These are phyloP conservation scores for Alethe castanea DNA, from an alignment of 2,113 vertebrate species.

Conservation along the genomic window DNA sequence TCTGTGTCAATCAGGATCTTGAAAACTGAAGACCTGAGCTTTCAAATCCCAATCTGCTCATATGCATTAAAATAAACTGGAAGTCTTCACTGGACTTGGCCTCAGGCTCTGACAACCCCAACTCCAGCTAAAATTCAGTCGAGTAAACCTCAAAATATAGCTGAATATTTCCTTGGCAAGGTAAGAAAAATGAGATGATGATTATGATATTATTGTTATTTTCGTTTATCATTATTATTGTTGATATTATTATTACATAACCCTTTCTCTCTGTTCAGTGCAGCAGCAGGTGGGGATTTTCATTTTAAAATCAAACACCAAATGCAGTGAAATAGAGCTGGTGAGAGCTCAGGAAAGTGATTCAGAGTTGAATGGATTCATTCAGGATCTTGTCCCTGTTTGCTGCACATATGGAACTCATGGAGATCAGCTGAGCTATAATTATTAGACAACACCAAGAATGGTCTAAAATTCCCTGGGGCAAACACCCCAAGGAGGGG, in stretches of 20 bases:
- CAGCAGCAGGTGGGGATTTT: not conserved
- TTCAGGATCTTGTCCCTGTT: not conserved
- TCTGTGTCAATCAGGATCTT: constrained; percentile 18
- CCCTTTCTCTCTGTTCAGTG: not conserved
- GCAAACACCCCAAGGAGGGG: not conserved
- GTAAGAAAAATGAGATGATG: not conserved
- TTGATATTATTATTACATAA: not conserved
- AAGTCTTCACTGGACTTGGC: not conserved
- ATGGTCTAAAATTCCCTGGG: not conserved
- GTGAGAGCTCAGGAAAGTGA: not conserved
- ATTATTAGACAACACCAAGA: not conserved
- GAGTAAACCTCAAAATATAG: not conserved
- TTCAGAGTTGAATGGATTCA: not conserved
- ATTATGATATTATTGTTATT: not conserved
- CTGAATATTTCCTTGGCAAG: not conserved
- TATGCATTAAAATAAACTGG: not conserved
- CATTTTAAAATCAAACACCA: not conserved
- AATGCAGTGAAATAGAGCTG: not conserved
- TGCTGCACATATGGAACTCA: rapidly evolving
- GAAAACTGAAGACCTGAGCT: constrained; percentile 5
- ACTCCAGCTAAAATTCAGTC: not conserved
- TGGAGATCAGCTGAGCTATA: not conserved
- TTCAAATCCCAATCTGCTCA: not conserved
- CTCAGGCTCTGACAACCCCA: not conserved
- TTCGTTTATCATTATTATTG: not conserved